These are phyloP conservation scores for Calcarius lapponicus DNA, from an alignment of 2,797 vertebrate genomes.

Conservation along the genomic window DNA sequence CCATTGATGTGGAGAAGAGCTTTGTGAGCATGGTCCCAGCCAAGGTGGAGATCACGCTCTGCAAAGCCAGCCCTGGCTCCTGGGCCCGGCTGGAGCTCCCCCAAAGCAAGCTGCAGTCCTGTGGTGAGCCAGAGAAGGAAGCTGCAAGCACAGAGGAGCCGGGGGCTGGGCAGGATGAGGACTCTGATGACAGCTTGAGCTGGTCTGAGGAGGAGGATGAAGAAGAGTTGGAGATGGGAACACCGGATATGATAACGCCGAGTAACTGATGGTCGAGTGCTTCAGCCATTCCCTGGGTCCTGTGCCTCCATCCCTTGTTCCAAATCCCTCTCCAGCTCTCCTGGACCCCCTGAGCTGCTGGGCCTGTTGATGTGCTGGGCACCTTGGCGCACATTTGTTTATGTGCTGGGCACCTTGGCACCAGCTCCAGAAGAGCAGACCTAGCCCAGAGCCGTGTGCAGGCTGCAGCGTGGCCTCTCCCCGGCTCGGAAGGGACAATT, in stretches of 20 bases:
- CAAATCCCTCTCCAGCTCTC: no score
- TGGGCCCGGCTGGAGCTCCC: constrained; percentile 93
- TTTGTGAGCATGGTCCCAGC: constrained; percentile 86
- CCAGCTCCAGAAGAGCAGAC: background rate
- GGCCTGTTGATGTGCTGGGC: no score
- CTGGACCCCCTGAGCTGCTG: background rate
- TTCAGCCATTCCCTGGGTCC: background rate
- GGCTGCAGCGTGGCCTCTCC: background rate
- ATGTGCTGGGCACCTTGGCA: background rate
- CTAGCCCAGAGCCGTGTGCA: rapidly evolving
- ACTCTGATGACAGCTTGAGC: constrained; percentile 76
- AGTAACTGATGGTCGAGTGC: background rate
- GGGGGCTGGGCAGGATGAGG: background rate
- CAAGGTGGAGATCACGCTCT: constrained; percentile 90
- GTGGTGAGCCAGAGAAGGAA: constrained; percentile 1
- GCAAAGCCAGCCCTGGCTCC: constrained; percentile 82
- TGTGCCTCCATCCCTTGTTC: no score
- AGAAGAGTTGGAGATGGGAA: constrained; percentile 52
- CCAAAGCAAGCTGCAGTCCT: background rate
- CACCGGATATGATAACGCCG: background rate
- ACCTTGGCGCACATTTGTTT: background rate
- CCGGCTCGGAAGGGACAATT: background rate
- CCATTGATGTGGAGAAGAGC: constrained; percentile 82
- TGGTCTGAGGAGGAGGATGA: constrained; percentile 77
- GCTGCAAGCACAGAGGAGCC: background rate